Conservation (phyloP, 2,113 vertebrate genomes). For the Penelope pileata region DNA sequence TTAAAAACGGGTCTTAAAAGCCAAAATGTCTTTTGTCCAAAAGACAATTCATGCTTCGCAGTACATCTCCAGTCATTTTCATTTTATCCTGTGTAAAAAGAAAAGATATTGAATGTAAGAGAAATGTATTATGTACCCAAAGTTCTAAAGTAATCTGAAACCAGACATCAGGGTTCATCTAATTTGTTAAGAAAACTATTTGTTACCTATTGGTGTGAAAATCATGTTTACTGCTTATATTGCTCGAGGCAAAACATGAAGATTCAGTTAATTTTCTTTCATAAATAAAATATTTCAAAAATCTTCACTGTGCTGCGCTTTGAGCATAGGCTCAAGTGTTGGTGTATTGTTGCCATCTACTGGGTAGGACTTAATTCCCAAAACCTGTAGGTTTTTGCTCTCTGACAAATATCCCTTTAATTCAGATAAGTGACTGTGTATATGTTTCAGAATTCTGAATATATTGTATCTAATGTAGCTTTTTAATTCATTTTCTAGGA, state of each 20-base stretch:
- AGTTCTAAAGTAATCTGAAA: conserved; percentile 56
- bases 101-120: conserved; percentile 36
- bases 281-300: conserved; percentile 68
- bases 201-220: conserved; percentile 73
- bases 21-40: not conserved
- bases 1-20: conserved; percentile 7
- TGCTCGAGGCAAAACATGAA: conserved; percentile 64
- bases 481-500: not conserved
- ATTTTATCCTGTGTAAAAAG: conserved; percentile 28
- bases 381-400: not conserved
- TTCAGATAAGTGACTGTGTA: not conserved
- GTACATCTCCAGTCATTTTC: conserved; percentile 12
- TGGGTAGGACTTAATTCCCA: conserved; percentile 4
- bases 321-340: not conserved
- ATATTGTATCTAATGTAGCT: not conserved
- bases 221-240: conserved; percentile 67
- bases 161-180: conserved; percentile 64
- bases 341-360: conserved; percentile 72
- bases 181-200: conserved; percentile 75
- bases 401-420: not conserved
- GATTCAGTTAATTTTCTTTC: conserved; percentile 74
- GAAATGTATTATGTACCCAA: conserved; percentile 9
- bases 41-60: not conserved
- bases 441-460: not conserved
- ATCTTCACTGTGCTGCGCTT: not conserved